These are phyloP conservation scores for Sinocyclocheilus rhinocerous DNA, from an alignment of 2,113 vertebrate species.

Conservation along the genomic window DNA sequence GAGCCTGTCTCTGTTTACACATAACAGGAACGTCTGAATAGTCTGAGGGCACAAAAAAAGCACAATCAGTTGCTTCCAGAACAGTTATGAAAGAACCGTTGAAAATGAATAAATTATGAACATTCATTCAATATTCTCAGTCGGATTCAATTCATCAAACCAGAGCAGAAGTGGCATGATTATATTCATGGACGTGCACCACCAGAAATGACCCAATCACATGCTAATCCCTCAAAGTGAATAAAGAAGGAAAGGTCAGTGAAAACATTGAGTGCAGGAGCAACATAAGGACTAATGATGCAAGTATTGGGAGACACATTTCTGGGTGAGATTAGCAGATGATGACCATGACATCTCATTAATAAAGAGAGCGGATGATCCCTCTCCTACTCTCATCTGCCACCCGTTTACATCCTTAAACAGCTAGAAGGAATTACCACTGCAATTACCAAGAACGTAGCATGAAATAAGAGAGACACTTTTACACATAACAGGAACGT, in stretches of 20 bases:
- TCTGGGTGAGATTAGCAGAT: slow-evolving; percentile 50
- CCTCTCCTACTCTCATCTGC: neutral
- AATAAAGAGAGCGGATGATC: slow-evolving; percentile 27
- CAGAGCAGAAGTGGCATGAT: neutral
- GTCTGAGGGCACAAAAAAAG: slow-evolving; percentile 55
- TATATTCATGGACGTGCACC: neutral
- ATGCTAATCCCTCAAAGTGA: neutral
- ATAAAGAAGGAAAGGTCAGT: neutral
- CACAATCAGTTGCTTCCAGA: neutral
- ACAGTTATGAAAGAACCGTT: neutral
- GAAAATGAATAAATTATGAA: neutral
- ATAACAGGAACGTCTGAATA: slow-evolving; percentile 71
- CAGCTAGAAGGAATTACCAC: slow-evolving; percentile 38
- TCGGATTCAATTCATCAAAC: no score
- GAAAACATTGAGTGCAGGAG: neutral
- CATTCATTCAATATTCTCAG: neutral
- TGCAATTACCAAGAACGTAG: slow-evolving; percentile 2
- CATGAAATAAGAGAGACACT: neutral
- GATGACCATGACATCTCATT: slow-evolving; percentile 42
- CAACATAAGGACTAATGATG: neutral
- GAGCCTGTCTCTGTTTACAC: slow-evolving; percentile 68
- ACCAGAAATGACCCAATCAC: neutral
- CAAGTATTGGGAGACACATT: neutral
- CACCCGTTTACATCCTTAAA: neutral
- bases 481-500: no score